Base-by-base conservation (phyloP, 2,797 vertebrate genomes). In the Poecilia picta region DNA sequence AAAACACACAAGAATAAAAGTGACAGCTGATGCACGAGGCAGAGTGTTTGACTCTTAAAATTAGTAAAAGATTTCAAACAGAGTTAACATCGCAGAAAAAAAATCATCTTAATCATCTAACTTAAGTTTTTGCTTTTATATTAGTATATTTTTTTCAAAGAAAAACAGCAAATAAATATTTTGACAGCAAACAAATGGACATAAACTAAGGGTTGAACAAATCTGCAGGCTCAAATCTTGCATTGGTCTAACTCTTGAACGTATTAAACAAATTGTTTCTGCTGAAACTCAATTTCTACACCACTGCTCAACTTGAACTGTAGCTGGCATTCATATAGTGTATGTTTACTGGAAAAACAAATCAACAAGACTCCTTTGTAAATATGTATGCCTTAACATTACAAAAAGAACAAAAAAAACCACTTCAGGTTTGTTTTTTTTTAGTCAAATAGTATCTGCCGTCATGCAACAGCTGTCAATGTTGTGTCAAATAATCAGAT, bases 1-100 rank as follows among this genome's bases (percentile, higher is more conserved):
- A 64, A 73, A 62, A 33, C 11, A 77, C 47, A 76, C 12, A 46
- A 0, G 18, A 20, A 73, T 25, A 45, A 78, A 81, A n/a, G 16
- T 47, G 73, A 82, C 12, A 0, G 83, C 33, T 3, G 79, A 46
- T 0, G 5, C 41, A 28, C 3, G 82, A 83, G 74, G 83, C 8
- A 1, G 75, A 46, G 79, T 31, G n/a, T 41, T 1, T 2, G 11
- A 45, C 10, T 70, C 12, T 10, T 39, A 71, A 45, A 71, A 28
- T 41, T 41, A 41, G 20, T 41, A 36, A 66, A 39, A 39, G 31
- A 31, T 33, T 47, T 18, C 23, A 18, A 20, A 16, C 10, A 20
- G 20, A 49, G 8, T 51, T 11, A 49, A 49, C 13, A 51, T 25
- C 36, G 3, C 18, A 25, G 20, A 12, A 43, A 66, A 41, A 23